Base-by-base conservation (phyloP, 2,113 vertebrate species). In the Deroptyus accipitrinus region DNA sequence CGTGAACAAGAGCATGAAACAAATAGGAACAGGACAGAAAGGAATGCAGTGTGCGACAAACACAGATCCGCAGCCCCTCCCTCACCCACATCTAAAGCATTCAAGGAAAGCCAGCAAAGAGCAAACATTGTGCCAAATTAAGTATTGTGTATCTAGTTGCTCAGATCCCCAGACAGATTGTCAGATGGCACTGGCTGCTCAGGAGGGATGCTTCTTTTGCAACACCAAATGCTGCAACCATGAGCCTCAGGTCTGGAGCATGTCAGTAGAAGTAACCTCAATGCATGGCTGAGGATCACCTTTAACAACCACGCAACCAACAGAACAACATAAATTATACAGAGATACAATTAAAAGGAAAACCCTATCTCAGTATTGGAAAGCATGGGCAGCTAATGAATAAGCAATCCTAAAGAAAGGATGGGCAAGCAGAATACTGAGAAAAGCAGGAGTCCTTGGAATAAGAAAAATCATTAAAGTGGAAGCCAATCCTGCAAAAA, bases 241-340 rank as follows among this genome's bases (percentile, higher is more conserved):
- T 2, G 0, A 84, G 39, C 17, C 54, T 20, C 46, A 0, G 0
- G 31, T 18, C 51, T 64, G 39, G 7, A 54, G 11, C 0, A 10
- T 0, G 0, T 54, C 17, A 28, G 22, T 30, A 62, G 33, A 35
- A 62, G 35, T 37, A 63, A 25, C 35, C 73, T 78, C 8, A 0
- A 19, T 51, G 68, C 33, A 9, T 1, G 19, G 74, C 42, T 48
- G 12, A 90, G 37, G 63, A 69, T 69, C 57, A 22, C 54, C 75
- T 87, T 42, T 3, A 46, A 66, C 49, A 87, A 48, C 33, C 17
- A 0, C 9, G 51, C 62, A 84, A 30, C 35, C 74, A 82, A 59
- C 23, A 85, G 31, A 74, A 23, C 13, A 49, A 52, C 6, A 68
- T 10, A 68, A 85, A 69, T 18, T 44, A 74, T 2, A 31, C 13